phyloP scores from a whole-genome alignment of 1,140 invertebrate genomes.

The Drosophila ambigua region DNA sequence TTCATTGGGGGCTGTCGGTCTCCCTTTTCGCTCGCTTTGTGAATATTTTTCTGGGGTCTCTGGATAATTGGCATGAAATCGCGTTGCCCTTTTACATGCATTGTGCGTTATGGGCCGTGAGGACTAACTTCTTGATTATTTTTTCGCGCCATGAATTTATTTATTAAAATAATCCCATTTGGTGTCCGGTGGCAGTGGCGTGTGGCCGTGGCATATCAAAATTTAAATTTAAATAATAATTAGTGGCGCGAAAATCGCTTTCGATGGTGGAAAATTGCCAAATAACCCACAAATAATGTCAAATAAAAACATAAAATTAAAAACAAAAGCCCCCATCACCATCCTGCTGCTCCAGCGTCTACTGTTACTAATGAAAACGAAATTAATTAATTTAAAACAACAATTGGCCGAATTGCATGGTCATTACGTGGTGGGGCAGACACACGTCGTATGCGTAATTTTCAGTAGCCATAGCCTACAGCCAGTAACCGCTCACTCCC shows the following conservation, averaged over 20 bases:
- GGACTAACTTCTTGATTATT: slow-evolving; percentile 71
- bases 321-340: slow-evolving; percentile 42
- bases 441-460: slow-evolving; percentile 62
- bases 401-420: slow-evolving; percentile 53
- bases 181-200: slow-evolving; percentile 27
- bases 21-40: no score
- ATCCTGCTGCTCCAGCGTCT: slow-evolving; percentile 14
- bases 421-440: slow-evolving; percentile 29
- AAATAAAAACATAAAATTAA: slow-evolving; percentile 72
- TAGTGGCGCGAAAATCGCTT: slow-evolving; percentile 75
- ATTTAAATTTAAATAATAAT: slow-evolving; percentile 83
- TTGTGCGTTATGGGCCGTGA: slow-evolving; percentile 1
- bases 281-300: slow-evolving; percentile 69
- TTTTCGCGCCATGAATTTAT: slow-evolving; percentile 58
- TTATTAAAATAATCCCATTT: slow-evolving; percentile 81
- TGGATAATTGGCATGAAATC: slow-evolving; percentile 44
- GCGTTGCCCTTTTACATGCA: slow-evolving; percentile 10
- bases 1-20: no score
- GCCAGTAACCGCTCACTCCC: slow-evolving; percentile 5
- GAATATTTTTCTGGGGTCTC: slow-evolving; percentile 24
- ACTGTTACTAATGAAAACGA: slow-evolving; percentile 71
- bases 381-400: slow-evolving; percentile 81
- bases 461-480: slow-evolving; percentile 38
- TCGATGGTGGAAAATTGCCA: slow-evolving; percentile 68
- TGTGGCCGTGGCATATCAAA: slow-evolving; percentile 51